These are phyloP conservation scores for Drosophila subsilvestris DNA, from an alignment of 2,888 invertebrate genomes.

Conservation along the genomic window DNA sequence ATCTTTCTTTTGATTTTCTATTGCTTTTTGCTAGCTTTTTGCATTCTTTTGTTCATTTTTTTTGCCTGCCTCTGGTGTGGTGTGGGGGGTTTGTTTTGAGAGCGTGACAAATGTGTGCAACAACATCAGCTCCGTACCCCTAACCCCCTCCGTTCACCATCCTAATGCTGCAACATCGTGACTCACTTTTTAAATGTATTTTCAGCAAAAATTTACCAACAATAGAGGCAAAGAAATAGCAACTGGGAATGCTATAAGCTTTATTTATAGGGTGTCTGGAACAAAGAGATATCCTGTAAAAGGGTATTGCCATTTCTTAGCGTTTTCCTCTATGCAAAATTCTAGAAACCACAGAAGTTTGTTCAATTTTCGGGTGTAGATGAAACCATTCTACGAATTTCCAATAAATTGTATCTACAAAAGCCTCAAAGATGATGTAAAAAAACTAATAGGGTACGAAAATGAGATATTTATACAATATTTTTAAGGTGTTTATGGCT, in stretches of 20 bases:
- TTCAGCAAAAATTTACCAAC: constrained; percentile 38
- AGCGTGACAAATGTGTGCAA: constrained; percentile 50
- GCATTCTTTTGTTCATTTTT: constrained; percentile 11
- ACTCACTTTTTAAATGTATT: constrained; percentile 50
- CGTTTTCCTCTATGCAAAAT: too few relatives aligned
- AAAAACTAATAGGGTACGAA: too few relatives aligned
- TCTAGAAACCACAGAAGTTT: too few relatives aligned
- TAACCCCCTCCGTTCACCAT: background rate
- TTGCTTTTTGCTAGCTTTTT: constrained; percentile 11
- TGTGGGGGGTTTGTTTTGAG: constrained; percentile 37
- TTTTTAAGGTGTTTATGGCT: background rate
- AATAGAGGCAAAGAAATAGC: constrained; percentile 12
- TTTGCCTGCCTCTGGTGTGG: constrained; percentile 1
- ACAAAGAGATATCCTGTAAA: background rate
- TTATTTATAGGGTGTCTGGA: background rate
- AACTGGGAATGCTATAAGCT: background rate
- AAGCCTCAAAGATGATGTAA: background rate
- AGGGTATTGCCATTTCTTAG: too few relatives aligned
- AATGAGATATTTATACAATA: background rate
- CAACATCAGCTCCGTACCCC: background rate
- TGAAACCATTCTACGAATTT: background rate
- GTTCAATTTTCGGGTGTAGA: background rate
- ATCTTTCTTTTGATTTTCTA: constrained; percentile 12
- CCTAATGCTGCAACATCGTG: constrained; percentile 21
- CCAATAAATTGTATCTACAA: background rate